phyloP scores from a whole-genome alignment of 1,140 invertebrate genomes.

The Trichogramma pretiosum region DNA sequence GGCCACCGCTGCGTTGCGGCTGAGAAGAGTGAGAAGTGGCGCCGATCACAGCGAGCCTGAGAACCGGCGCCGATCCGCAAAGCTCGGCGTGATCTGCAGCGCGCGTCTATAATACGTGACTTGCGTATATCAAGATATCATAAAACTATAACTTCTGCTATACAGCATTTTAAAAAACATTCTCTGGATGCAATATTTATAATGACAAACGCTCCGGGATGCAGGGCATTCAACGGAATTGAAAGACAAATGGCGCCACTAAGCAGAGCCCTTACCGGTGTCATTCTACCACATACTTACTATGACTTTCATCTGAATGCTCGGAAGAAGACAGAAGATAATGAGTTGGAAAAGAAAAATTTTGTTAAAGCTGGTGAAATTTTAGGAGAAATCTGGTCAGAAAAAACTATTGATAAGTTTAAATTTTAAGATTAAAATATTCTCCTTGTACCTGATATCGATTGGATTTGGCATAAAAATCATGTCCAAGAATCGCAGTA shows the following conservation, averaged over 20 bases:
- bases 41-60: too few species aligned
- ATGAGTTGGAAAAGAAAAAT: conserved; percentile 29
- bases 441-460: too few species aligned
- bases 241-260: conserved; percentile 37
- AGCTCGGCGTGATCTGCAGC: too few species aligned
- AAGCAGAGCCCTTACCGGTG: conserved; percentile 30
- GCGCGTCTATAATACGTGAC: too few species aligned
- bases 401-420: too few species aligned
- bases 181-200: conserved; percentile 42
- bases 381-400: conserved; percentile 24
- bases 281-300: conserved; percentile 35
- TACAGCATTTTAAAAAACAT: conserved; percentile 31
- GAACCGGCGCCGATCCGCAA: too few species aligned
- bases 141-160: conserved; percentile 30
- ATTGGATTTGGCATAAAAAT: too few species aligned
- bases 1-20: too few species aligned
- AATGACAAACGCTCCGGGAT: conserved; percentile 39
- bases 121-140: too few species aligned
- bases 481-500: not conserved
- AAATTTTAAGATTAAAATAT: too few species aligned
- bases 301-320: conserved; percentile 36
- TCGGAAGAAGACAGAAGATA: conserved; percentile 29
- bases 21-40: too few species aligned
- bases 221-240: conserved; percentile 30
- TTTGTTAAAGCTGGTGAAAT: conserved; percentile 26